Evolutionary conservation across 2,888 invertebrate genomes (phyloP).

Genomic region (Homarus gammarus): DNA sequence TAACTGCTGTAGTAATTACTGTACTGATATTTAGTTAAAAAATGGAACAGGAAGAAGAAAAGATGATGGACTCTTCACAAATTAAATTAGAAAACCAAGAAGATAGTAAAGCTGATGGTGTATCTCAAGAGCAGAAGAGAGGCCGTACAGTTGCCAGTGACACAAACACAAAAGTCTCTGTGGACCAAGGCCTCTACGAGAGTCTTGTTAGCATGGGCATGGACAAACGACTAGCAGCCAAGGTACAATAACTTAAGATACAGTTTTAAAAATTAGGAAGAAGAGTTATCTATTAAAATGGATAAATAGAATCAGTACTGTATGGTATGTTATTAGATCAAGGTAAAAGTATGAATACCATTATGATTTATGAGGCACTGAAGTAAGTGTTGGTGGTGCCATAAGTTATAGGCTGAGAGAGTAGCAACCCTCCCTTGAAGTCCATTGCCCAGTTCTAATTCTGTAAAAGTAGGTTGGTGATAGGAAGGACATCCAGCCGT

Average conservation of each 20-base stretch:
- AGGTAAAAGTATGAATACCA: too few species aligned
- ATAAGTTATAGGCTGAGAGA: too few species aligned
- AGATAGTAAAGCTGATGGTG: background rate
- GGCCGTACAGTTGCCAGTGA: background rate
- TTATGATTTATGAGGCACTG: too few species aligned
- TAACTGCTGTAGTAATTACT: background rate
- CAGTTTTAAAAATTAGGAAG: background rate
- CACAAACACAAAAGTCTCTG: background rate
- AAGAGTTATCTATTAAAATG: too few species aligned
- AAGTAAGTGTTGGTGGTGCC: too few species aligned
- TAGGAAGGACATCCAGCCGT: too few species aligned
- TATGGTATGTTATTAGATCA: too few species aligned
- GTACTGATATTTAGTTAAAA: background rate
- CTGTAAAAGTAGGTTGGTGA: too few species aligned
- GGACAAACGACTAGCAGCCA: slow-evolving; percentile 34
- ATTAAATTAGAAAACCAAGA: background rate
- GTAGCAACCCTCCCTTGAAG: too few species aligned
- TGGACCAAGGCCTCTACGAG: slow-evolving; percentile 23
- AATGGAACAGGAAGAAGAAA: background rate
- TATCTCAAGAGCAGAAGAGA: background rate
- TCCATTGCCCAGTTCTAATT: too few species aligned
- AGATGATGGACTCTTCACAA: background rate
- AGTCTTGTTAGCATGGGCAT: slow-evolving; percentile 37
- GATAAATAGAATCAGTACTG: too few species aligned
- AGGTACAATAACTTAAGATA: slow-evolving; percentile 1